A percentile compares a stretch with the other conserved stretches of the same genome.
Evolutionary conservation across 2,113 vertebrate genomes (phyloP).

Genomic region (Oreochromis aureus): DNA sequence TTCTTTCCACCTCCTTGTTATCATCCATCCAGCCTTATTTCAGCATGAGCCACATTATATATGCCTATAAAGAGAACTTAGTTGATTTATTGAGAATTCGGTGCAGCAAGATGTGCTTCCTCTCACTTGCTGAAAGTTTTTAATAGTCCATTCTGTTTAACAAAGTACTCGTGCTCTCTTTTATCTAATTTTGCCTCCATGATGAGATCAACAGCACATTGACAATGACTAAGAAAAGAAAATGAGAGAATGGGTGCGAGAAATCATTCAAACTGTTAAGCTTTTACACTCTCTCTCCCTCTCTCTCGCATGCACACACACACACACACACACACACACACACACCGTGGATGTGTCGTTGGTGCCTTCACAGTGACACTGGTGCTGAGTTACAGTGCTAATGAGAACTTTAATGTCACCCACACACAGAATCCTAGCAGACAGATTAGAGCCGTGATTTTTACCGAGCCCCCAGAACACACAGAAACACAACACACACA

Average conservation of each 20-base stretch:
- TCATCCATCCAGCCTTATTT: conserved; percentile 23
- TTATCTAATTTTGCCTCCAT: conserved; percentile 9
- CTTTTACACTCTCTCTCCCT: conserved; percentile 6
- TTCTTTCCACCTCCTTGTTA: conserved; percentile 25
- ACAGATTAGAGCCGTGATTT: conserved; percentile 63
- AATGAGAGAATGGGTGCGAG: not conserved
- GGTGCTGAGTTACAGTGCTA: conserved; percentile 67
- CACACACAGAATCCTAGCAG: conserved; percentile 59
- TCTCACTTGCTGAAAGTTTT: conserved; percentile 7
- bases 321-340: not conserved
- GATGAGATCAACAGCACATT: not conserved
- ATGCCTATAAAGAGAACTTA: not conserved
- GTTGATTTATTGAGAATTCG: conserved; percentile 21
- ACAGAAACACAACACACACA: conserved; percentile 17
- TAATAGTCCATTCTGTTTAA: not conserved
- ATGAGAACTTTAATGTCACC: conserved; percentile 72
- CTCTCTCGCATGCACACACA: not conserved
- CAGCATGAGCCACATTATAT: conserved; percentile 1
- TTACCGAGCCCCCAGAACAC: conserved; percentile 43
- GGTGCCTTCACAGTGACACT: conserved; percentile 63
- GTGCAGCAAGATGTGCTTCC: not conserved
- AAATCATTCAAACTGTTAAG: conserved; percentile 8
- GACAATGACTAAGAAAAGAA: not conserved
- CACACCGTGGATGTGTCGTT: conserved; percentile 37
- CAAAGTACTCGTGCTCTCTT: not conserved